These are phyloP conservation scores for Eudyptes chrysolophus DNA, from an alignment of 2,113 vertebrate species.

Conservation along the genomic window DNA sequence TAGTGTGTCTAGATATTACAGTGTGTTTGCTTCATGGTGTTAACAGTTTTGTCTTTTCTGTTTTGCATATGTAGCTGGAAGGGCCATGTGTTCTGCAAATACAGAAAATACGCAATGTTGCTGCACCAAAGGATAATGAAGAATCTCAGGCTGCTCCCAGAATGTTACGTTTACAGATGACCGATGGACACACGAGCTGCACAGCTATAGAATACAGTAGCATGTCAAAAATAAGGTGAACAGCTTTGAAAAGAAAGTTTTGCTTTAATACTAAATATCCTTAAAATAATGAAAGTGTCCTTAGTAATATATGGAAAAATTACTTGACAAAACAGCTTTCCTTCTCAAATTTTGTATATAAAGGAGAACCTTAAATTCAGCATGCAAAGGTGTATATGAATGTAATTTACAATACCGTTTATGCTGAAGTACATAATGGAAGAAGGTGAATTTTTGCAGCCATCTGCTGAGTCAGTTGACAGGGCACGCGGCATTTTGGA, in stretches of 20 bases:
- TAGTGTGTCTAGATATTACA: neutral
- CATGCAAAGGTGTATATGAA: neutral
- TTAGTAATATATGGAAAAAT: neutral
- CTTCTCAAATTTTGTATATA: neutral
- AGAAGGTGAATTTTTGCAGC: neutral
- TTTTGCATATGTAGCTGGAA: constrained; percentile 82
- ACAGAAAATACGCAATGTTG: constrained; percentile 93
- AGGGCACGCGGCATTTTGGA: accelerated
- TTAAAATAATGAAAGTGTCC: neutral
- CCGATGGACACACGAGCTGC: constrained; percentile 92
- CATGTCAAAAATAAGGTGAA: constrained; percentile 94
- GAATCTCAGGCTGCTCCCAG: constrained; percentile 93
- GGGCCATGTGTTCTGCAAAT: constrained; percentile 95
- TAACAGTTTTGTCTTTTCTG: neutral
- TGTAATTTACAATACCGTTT: neutral
- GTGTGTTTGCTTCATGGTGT: neutral
- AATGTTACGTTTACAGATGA: constrained; percentile 97
- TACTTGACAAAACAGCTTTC: neutral
- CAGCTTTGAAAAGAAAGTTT: neutral
- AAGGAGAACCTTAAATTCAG: neutral
- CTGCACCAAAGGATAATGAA: constrained; percentile 92
- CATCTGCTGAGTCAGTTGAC: neutral
- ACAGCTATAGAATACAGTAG: constrained; percentile 88
- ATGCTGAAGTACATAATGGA: neutral
- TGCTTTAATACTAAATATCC: neutral